Conservation (phyloP, 2,888 invertebrate species). For the Eupelmus urozonus region DNA sequence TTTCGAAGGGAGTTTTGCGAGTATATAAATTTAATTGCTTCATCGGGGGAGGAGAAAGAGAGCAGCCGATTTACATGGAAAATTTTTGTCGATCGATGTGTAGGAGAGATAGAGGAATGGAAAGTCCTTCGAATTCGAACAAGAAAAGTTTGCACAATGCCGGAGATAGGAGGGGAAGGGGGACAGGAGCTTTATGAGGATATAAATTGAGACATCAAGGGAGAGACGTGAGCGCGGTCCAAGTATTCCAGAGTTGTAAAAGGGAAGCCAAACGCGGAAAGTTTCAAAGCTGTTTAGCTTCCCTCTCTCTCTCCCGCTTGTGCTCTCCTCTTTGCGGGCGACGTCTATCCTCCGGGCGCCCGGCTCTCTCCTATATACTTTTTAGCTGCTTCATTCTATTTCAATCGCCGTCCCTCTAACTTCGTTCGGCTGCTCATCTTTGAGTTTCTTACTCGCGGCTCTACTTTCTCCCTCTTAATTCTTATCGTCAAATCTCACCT, state of each 20-base stretch:
- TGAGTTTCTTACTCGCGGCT: no score
- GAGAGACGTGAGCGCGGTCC: slow-evolving; percentile 8
- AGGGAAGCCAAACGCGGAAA: slow-evolving; percentile 45
- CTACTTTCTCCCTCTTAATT: no score
- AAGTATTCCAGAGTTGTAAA: slow-evolving; percentile 43
- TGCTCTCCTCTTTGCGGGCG: slow-evolving; percentile 12
- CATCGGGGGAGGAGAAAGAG: no score
- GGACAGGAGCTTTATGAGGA: slow-evolving; percentile 32
- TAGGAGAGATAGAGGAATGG: background rate
- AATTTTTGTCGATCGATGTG: slow-evolving; percentile 21
- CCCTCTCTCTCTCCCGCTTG: slow-evolving; percentile 18
- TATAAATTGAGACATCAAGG: slow-evolving; percentile 56
- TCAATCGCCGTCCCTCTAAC: slow-evolving; percentile 32
- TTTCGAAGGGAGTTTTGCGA: background rate
- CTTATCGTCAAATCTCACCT: no score
- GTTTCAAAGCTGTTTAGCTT: slow-evolving; percentile 55
- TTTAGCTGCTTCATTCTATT: slow-evolving; percentile 12
- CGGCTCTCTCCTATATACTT: background rate
- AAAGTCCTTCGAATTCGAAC: slow-evolving; percentile 18
- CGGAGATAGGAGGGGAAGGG: background rate
- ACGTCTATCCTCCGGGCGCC: background rate
- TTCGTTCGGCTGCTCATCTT: background rate
- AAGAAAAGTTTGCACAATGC: slow-evolving; percentile 44
- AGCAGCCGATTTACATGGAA: slow-evolving; percentile 16
- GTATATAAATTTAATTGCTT: slow-evolving; percentile 39